Evolutionary conservation across 2,113 vertebrate genomes (phyloP), one percentile per base, ranked within the genome.

Genomic region (Podocnemis expansa): DNA sequence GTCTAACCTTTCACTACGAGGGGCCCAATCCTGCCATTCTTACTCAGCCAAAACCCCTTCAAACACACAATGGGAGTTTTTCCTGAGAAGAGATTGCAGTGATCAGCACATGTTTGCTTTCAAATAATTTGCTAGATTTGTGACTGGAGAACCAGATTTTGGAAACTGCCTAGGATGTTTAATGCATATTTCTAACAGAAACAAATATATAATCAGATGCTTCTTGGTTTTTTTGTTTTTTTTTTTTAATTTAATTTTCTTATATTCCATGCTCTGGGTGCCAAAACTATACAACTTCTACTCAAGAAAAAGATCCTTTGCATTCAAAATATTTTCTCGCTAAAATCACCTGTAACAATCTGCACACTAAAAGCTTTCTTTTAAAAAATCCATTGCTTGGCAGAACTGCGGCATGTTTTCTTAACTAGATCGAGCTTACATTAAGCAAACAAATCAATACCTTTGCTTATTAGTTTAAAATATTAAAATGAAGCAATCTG

Each of bases 401-500:
- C 21, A 86, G 47, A 41, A 87, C 78, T 52, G 80, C 10, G 87
- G 67, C 78, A 45, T 80, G 19, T 60, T 58, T 67, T 6, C 24
- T 58, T 80, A 96, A 14, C 38, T 88, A 93, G 22, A 85, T 86
- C 19, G 87, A 75, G 29, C 73, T 80, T 83, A 89, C 93, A 29
- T 80, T 16, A 51, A 89, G 86, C 55, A 73, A 81, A 41, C 27
- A 88, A 47, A 55, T 2, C 58, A 41, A 43, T 4, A 60, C 25
- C 92, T 80, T 58, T 29, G 29, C 83, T 90, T 75, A 86, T 88
- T 63, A 89, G 83, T 63, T 83, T 79, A 89, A 91, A 96, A 93
- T 78, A 81, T 0, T 82, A 29, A 82, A 38, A 94, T 43, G 67
- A 80, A 83, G 47, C 93, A 96, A 95, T 67, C 27, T 45, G 45